Evolutionary conservation across 2,797 vertebrate genomes (phyloP), one percentile per base, ranked within the genome.

Genomic region (Liparis tanakae): DNA sequence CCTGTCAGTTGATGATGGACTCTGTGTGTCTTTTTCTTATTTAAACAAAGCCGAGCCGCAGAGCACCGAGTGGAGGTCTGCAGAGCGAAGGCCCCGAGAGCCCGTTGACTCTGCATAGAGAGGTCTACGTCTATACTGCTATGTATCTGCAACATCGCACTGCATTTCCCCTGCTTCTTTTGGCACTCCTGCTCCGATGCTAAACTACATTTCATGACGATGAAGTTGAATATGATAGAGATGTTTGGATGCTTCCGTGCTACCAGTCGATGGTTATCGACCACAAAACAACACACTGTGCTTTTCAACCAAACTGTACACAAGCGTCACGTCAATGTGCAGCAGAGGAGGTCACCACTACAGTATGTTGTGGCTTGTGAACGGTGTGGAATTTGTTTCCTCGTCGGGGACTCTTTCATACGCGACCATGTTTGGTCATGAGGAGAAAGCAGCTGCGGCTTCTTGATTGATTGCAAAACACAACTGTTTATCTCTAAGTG

Each of bases 371-470:
- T 70, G 70, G 57, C 70, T 89, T 80, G 72, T 88, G 82, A 83
- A 91, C 86, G 61, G 70, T 37, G 76, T 67, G 87, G 87, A 91
- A 89, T 90, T 86, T 87, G 87, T 83, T 64, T 85, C 84, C 76
- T 76, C 70, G 80, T 85, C 72, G 62, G 79, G 74, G 84, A 81
- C 68, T 87, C 90, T 93, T 91, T 89, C 84, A 57, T 74, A 70
- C 17, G 77, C 88, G 88, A 90, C 95, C 94, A 93, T 95, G 87
- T 95, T 94, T 94, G 94, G 95, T 93, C 92, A 94, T 85, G 77
- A 81, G 70, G 87, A 90, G 76, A 73, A 82, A 88, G 88, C 81
- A 70, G 84, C 78, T 65, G 73, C 10, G 34, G 66, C 87, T 84
- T 84, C 78, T 81, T 92, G 92, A 93, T 83, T 85, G 86, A 91